Conservation (phyloP, 2,888 invertebrate species). For the Atethmia centrago region DNA sequence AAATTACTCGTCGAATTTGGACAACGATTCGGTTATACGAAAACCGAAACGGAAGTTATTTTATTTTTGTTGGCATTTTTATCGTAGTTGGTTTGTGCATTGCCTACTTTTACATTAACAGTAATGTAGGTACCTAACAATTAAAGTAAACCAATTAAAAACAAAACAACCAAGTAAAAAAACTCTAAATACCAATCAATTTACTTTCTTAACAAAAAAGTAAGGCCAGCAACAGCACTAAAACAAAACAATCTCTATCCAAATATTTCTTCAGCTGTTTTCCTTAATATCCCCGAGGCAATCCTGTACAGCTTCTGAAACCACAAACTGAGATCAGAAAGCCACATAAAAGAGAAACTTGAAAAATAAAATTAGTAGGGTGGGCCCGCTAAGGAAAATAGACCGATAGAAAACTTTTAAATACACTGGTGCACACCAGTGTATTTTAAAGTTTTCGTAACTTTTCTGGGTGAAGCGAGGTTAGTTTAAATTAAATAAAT, state of each 20-base stretch:
- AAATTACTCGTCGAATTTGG: neutral
- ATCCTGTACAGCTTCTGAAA: constrained; percentile 1
- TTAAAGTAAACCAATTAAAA: too few species aligned
- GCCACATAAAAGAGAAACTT: constrained; percentile 18
- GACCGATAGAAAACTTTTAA: neutral
- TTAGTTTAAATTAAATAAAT: too few species aligned
- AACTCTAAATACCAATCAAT: neutral
- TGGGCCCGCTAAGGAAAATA: constrained; percentile 2
- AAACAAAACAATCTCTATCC: neutral
- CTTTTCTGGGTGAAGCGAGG: too few species aligned
- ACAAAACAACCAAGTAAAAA: too few species aligned
- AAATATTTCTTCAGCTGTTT: constrained; percentile 4
- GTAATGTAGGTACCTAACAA: neutral
- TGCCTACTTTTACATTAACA: neutral
- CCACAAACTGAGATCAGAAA: constrained; percentile 7
- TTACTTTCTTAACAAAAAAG: neutral
- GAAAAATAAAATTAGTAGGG: constrained; percentile 17
- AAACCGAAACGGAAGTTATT: neutral
- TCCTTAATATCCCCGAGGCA: constrained; percentile 4
- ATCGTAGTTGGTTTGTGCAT: neutral
- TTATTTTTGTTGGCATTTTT: neutral
- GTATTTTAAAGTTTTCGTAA: too few species aligned
- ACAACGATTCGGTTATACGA: too few species aligned
- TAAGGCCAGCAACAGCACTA: neutral
- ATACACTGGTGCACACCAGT: neutral